phyloP scores from a whole-genome alignment of 2,797 vertebrate species.

The Perodicticus potto region DNA sequence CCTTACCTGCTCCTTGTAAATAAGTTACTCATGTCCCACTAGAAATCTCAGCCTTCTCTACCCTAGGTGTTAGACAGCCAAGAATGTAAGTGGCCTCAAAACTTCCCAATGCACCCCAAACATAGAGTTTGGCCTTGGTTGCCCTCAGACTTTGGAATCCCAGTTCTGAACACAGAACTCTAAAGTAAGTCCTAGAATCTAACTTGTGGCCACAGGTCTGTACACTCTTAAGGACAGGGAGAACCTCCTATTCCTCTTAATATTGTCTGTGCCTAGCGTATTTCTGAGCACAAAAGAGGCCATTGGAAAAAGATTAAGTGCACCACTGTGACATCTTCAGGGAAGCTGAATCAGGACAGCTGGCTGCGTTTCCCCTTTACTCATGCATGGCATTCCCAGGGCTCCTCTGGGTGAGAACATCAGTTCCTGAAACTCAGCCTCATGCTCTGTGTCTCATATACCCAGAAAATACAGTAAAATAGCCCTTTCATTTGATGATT shows the following conservation, averaged over 20 bases:
- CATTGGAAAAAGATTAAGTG: background rate
- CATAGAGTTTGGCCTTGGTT: background rate
- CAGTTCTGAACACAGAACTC: background rate
- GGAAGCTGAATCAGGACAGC: background rate
- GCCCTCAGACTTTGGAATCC: background rate
- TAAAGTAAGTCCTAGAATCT: background rate
- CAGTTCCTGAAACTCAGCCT: background rate
- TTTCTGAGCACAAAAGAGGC: background rate
- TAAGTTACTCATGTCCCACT: background rate
- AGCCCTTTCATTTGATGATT: background rate
- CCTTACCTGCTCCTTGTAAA: background rate
- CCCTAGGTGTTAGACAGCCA: background rate
- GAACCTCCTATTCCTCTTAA: background rate
- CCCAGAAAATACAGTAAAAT: background rate
- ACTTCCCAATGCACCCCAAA: background rate
- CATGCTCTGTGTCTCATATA: background rate
- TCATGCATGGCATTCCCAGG: background rate
- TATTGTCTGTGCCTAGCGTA: background rate
- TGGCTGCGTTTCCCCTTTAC: background rate
- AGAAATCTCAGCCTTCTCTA: background rate
- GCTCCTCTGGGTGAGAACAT: background rate
- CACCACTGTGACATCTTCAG: background rate
- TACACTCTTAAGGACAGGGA: background rate
- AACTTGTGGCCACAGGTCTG: background rate
- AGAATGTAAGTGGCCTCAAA: background rate